phyloP scores from a whole-genome alignment of 2,113 vertebrate genomes.

The Equus quagga region DNA sequence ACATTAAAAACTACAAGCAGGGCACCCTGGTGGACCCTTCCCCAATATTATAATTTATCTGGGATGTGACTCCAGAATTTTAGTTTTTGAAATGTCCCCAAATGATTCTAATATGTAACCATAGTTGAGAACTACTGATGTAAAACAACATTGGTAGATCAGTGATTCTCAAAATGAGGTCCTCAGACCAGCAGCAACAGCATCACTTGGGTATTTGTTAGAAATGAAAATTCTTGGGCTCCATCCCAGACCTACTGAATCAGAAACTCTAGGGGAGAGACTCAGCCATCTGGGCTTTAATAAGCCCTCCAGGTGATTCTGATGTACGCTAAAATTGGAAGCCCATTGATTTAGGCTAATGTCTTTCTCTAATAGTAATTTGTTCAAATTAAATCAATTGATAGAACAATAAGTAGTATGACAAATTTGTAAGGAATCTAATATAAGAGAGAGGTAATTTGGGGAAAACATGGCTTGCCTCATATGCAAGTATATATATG shows the following conservation, averaged over 20 bases:
- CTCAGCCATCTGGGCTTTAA: neutral
- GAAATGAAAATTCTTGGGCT: neutral
- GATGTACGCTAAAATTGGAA: neutral
- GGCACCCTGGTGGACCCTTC: neutral
- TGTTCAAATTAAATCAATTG: neutral
- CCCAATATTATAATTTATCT: neutral
- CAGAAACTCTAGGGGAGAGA: neutral
- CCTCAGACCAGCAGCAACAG: neutral
- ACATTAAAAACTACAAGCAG: neutral
- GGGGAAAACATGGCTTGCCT: neutral
- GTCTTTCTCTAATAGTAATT: neutral
- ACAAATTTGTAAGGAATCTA: neutral
- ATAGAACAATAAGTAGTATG: neutral
- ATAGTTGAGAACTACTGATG: neutral
- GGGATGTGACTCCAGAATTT: neutral
- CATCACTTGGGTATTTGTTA: neutral
- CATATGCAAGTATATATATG: neutral
- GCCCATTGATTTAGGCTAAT: neutral
- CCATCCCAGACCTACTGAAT: neutral
- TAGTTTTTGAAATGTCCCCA: neutral
- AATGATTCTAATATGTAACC: neutral
- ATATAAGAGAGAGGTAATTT: neutral
- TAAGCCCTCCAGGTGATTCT: neutral
- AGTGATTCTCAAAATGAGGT: neutral
- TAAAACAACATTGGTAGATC: neutral